A percentile compares a stretch with the other conserved stretches of the same genome.
These are phyloP conservation scores for Laticauda colubrina DNA, from an alignment of 2,113 vertebrate genomes.

Conservation along the genomic window DNA sequence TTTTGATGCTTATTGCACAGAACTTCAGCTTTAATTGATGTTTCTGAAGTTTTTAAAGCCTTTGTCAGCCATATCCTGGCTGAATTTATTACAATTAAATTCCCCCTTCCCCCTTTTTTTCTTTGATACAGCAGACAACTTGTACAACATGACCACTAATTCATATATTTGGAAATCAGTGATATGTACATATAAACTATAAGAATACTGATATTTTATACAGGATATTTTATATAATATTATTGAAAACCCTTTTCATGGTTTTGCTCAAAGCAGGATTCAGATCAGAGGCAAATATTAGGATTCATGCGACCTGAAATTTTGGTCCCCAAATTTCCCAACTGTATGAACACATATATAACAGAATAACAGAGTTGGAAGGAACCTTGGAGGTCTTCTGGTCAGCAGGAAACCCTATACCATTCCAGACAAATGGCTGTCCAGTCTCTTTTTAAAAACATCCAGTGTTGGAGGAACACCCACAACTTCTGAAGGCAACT, in stretches of 20 bases:
- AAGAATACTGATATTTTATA: background rate
- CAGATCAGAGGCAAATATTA: background rate
- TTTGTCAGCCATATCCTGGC: constrained; percentile 70
- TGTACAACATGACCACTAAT: constrained; percentile 30
- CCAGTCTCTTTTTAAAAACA: background rate
- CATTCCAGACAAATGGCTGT: background rate
- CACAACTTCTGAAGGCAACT: background rate
- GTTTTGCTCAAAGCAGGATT: background rate
- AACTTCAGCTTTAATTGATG: constrained; percentile 83
- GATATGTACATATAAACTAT: background rate
- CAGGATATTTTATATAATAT: background rate
- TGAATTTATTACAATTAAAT: constrained; percentile 75
- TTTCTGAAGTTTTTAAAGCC: constrained; percentile 82
- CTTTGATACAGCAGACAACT: constrained; percentile 49
- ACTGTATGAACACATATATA: background rate
- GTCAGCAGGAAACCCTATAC: background rate
- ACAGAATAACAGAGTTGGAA: background rate
- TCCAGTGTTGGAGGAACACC: background rate
- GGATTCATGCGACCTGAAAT: background rate
- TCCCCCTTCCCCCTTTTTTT: constrained; percentile 27
- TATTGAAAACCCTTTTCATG: background rate
- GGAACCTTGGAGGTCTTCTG: background rate
- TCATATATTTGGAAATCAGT: constrained; percentile 37
- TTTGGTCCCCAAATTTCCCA: background rate
- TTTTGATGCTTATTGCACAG: constrained; percentile 84